Base-by-base conservation (phyloP, 37 sponge, comb jelly and placozoan genomes). In the Aphrocallistes beatrix region DNA sequence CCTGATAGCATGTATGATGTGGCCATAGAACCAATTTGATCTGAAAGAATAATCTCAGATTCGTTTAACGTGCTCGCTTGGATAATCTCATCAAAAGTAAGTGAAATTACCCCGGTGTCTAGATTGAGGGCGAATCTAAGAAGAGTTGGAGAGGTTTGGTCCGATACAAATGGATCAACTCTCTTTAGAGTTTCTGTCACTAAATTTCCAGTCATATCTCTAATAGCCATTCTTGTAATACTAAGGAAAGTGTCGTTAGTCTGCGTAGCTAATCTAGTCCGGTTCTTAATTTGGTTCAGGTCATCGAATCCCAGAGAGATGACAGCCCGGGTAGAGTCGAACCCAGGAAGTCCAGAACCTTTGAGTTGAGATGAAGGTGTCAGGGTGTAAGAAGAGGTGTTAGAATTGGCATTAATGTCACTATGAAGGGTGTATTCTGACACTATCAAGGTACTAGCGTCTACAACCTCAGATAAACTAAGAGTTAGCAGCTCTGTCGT, bases 81-180 rank as follows among this genome's bases (percentile, higher is more conserved):
- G 23, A 95, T 89, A n/a, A 93, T 95, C 47, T 95, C 96, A 38
- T 86, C 81, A 84, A 91, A 95, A 3, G 86, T 85, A 10, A 95
- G 89, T 0, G 48, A 85, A 37, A 95, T 37, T 23, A 93, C 84
- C 25, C 94, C 92, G 0, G 50, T 51, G 81, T 95, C 45, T 85
- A 95, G 81, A 37, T 95, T 89, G 0, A 95, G 50, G 38, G 91
- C 86, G 85, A 91, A 95, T 0, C 37, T 19, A 8, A 75, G 37
- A 25, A 95, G 87, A 0, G 32, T 37, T 16, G 96, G 96, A 30
- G n/a, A 38, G 1, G 86, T 84, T 10, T 39, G 36, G 86, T 95
- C 96, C 1, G 42, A 37, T 51, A 45, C 88, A 84, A 86, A 95
- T 0, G 0, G 23, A 16, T 51, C 38, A 1, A 81, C 89, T 0